Conservation (phyloP, 1,140 invertebrate species). For the Bombus vancouverensis region DNA sequence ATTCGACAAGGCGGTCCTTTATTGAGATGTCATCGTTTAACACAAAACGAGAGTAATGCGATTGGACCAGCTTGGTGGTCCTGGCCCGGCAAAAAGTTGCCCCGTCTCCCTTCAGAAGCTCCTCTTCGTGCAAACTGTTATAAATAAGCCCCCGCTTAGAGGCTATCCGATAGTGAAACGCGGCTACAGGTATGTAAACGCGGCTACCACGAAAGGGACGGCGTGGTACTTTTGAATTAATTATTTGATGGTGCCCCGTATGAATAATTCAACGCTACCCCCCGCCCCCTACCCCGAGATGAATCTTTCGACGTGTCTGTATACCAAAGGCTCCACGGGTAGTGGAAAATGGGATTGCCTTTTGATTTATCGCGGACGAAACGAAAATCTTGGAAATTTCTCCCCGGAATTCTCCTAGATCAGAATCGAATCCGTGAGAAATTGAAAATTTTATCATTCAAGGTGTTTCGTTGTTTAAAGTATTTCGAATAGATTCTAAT, state of each 20-base stretch:
- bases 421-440: not conserved
- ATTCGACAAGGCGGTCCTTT: slow-evolving; percentile 32
- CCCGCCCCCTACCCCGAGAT: not conserved
- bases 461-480: not conserved
- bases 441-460: not conserved
- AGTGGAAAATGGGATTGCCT: slow-evolving; percentile 58
- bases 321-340: not conserved
- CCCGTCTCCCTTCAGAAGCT: not conserved
- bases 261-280: slow-evolving; percentile 67
- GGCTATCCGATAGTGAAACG: not conserved
- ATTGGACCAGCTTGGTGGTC: slow-evolving; percentile 43
- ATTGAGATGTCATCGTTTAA: slow-evolving; percentile 59
- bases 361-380: slow-evolving; percentile 53
- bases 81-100: slow-evolving; percentile 43
- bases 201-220: slow-evolving; percentile 46
- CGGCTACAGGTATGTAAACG: slow-evolving; percentile 27
- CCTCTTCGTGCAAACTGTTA: slow-evolving; percentile 31
- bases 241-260: slow-evolving; percentile 63
- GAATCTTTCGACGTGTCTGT: slow-evolving; percentile 41
- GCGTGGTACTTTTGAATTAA: slow-evolving; percentile 68
- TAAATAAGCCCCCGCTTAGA: slow-evolving; percentile 49
- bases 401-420: not conserved
- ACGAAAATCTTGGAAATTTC: slow-evolving; percentile 9
- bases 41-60: slow-evolving; percentile 51
- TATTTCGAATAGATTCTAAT: not conserved